Conservation (phyloP, 2,113 vertebrate genomes). For the Myrmophylax atrothorax region DNA sequence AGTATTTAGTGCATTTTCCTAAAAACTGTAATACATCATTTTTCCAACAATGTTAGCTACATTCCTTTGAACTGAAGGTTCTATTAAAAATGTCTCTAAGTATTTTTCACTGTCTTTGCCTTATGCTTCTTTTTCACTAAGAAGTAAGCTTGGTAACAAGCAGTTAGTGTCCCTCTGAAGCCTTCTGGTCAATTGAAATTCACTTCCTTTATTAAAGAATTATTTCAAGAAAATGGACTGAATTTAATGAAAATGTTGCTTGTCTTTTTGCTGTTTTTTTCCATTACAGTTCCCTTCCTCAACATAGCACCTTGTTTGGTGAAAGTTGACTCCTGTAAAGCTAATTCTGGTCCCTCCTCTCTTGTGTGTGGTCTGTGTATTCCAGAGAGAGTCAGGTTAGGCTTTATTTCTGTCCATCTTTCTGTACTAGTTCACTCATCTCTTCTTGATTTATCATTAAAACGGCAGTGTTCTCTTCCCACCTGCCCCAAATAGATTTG, state of each 20-base stretch:
- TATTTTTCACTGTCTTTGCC: neutral
- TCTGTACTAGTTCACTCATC: neutral
- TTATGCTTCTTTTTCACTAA: neutral
- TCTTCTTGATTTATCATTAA: neutral
- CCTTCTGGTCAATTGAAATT: neutral
- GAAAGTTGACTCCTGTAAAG: neutral
- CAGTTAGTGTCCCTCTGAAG: neutral
- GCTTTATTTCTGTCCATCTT: neutral
- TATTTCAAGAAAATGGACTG: neutral
- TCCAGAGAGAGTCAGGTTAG: neutral
- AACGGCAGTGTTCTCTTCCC: neutral
- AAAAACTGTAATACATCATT: rapidly evolving
- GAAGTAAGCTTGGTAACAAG: neutral
- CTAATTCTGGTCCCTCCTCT: neutral
- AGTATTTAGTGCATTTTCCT: neutral
- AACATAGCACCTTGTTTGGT: neutral
- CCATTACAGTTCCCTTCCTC: neutral
- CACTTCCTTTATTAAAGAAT: neutral
- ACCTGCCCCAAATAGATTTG: neutral
- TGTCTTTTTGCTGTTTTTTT: neutral
- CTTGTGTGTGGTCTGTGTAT: neutral
- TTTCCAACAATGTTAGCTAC: neutral
- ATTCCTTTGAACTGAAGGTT: neutral
- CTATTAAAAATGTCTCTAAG: neutral
- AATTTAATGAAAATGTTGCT: neutral